phyloP scores from a whole-genome alignment of 1,140 invertebrate species.

The Drosophila ananassae region DNA sequence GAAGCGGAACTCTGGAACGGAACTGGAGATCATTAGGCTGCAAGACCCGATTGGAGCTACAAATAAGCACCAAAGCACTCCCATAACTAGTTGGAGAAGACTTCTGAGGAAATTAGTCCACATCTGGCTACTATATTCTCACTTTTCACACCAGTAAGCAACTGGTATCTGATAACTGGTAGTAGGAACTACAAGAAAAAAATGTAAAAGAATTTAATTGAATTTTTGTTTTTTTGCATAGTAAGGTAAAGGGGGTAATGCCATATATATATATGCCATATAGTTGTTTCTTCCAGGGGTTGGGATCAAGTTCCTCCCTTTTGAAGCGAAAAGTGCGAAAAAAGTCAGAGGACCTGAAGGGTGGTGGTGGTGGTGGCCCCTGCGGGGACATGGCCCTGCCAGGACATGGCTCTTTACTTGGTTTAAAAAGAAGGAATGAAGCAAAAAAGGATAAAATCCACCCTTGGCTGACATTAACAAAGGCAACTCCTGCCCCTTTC shows the following conservation, averaged over 20 bases:
- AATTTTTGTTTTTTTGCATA: conserved; percentile 12
- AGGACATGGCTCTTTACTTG: conserved; percentile 62
- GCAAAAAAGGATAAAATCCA: conserved; percentile 56
- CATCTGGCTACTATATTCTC: no score
- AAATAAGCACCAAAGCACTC: no score
- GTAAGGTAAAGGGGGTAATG: background rate
- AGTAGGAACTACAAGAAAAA: conserved; percentile 21
- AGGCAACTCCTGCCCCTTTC: conserved; percentile 25
- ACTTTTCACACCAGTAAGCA: no score
- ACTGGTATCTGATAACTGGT: conserved; percentile 27
- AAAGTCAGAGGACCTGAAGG: conserved; percentile 16
- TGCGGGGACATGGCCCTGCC: conserved; percentile 29
- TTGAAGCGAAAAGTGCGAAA: conserved; percentile 37
- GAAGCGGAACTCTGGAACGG: conserved; percentile 47
- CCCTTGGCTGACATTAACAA: conserved; percentile 50
- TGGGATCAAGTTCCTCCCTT: conserved; percentile 40
- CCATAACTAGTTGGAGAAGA: no score
- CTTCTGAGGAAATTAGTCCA: no score
- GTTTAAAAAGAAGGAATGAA: conserved; percentile 19
- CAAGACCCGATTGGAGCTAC: conserved; percentile 30
- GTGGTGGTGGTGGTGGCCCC: conserved; percentile 5
- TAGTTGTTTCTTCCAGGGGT: background rate
- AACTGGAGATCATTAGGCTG: conserved; percentile 51
- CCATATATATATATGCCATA: background rate
- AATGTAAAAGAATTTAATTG: conserved; percentile 51